Evolutionary conservation across 53 echinoderm and acorn worm genomes (phyloP).

Genomic region (Luidia sarsii): DNA sequence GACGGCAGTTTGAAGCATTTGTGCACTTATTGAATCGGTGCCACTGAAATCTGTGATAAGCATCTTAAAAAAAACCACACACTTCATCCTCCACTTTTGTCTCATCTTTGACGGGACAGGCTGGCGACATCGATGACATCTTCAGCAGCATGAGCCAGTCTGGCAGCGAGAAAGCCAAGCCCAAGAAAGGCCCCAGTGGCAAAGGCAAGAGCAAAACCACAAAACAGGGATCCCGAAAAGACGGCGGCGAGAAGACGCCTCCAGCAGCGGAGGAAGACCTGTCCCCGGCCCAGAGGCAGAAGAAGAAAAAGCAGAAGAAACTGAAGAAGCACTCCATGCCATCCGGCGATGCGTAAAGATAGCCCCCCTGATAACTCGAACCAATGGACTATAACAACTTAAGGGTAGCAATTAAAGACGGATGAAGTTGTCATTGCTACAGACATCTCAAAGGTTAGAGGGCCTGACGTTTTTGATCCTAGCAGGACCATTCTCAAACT

Average conservation of each 20-base stretch:
- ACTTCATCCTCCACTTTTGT: no score
- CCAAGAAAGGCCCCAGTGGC: background rate
- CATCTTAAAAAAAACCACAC: background rate
- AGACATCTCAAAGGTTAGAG: no score
- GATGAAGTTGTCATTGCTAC: no score
- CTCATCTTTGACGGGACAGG: no score
- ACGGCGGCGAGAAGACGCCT: background rate
- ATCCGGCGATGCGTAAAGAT: background rate
- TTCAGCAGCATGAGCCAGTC: slow-evolving; percentile 4
- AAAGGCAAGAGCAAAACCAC: background rate
- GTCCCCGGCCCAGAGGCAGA: background rate
- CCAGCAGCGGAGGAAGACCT: background rate
- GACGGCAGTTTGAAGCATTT: no score
- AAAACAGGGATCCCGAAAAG: background rate
- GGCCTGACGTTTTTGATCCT: no score
- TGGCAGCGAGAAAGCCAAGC: background rate
- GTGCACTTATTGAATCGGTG: no score
- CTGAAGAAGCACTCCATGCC: background rate
- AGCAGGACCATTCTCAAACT: no score
- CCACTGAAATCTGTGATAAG: background rate
- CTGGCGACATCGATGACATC: slow-evolving; percentile 30
- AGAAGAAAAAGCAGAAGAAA: background rate
- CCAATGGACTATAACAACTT: no score
- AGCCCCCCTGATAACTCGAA: background rate
- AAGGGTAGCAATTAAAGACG: no score